Evolutionary conservation across 2,797 vertebrate genomes (phyloP).

Genomic region (Anguilla anguilla): DNA sequence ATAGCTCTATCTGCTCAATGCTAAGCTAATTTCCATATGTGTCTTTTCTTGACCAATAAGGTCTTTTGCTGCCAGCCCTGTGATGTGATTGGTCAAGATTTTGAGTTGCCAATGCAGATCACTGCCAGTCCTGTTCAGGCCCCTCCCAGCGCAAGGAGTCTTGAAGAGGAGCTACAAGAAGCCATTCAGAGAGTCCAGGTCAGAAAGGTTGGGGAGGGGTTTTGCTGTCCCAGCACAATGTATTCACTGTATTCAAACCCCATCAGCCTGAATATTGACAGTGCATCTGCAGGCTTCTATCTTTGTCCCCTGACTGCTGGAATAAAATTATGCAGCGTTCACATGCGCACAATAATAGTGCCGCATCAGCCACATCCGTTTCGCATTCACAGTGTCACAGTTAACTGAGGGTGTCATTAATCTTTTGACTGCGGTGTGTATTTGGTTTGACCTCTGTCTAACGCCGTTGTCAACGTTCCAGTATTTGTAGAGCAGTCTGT

Average conservation of each 20-base stretch:
- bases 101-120: slow-evolving; percentile 84
- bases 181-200: slow-evolving; percentile 90
- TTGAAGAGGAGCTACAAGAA: slow-evolving; percentile 89
- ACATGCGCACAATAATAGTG: neutral
- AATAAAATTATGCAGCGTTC: neutral
- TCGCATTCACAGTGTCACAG: neutral
- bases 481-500: neutral
- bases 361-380: neutral
- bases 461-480: slow-evolving; percentile 20
- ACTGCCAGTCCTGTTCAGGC: slow-evolving; percentile 75
- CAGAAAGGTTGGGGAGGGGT: slow-evolving; percentile 18
- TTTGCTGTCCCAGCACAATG: neutral
- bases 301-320: neutral
- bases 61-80: slow-evolving; percentile 75
- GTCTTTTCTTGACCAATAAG: slow-evolving; percentile 51
- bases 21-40: neutral
- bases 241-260: neutral
- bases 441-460: neutral
- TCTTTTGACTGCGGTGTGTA: neutral
- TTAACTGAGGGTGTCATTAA: neutral
- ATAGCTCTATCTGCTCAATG: neutral
- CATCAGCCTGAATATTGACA: neutral
- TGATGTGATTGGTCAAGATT: slow-evolving; percentile 79
- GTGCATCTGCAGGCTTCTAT: neutral
- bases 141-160: slow-evolving; percentile 68